Evolutionary conservation across 2,888 invertebrate species (phyloP).

Genomic region (Microplitis manilae): DNA sequence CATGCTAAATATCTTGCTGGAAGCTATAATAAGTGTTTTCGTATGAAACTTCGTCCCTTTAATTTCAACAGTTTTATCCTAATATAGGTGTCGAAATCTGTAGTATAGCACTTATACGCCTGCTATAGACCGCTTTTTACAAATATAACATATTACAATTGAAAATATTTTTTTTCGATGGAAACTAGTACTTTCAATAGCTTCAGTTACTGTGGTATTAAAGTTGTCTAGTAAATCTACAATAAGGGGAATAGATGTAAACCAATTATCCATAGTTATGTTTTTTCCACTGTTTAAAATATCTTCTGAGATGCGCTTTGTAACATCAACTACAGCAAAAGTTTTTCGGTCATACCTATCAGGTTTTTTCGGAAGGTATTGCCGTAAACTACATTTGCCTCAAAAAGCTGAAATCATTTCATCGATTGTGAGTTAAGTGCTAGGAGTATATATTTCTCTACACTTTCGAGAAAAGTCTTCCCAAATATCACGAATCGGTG

Average conservation of each 20-base stretch:
- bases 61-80: too few relatives aligned
- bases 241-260: conserved; percentile 55
- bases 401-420: conserved; percentile 44
- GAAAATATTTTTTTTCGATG: too few relatives aligned
- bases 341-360: conserved; percentile 42
- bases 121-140: too few relatives aligned
- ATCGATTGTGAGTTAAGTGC: conserved; percentile 29
- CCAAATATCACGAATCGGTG: conserved; percentile 41
- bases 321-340: conserved; percentile 42
- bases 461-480: conserved; percentile 33
- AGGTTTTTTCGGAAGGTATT: conserved; percentile 42
- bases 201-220: conserved; percentile 48
- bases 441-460: conserved; percentile 18
- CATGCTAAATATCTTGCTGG: too few relatives aligned
- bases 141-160: too few relatives aligned
- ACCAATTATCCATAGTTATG: conserved; percentile 58
- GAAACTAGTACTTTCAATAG: too few relatives aligned
- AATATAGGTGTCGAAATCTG: too few relatives aligned
- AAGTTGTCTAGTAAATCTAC: conserved; percentile 49
- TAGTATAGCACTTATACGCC: too few relatives aligned
- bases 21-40: too few relatives aligned
- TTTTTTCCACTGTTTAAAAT: conserved; percentile 55
- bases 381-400: conserved; percentile 42
- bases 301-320: conserved; percentile 46
- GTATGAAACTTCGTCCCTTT: too few relatives aligned